Conservation (phyloP, 2,113 vertebrate genomes). For the Tympanuchus pallidicinctus region DNA sequence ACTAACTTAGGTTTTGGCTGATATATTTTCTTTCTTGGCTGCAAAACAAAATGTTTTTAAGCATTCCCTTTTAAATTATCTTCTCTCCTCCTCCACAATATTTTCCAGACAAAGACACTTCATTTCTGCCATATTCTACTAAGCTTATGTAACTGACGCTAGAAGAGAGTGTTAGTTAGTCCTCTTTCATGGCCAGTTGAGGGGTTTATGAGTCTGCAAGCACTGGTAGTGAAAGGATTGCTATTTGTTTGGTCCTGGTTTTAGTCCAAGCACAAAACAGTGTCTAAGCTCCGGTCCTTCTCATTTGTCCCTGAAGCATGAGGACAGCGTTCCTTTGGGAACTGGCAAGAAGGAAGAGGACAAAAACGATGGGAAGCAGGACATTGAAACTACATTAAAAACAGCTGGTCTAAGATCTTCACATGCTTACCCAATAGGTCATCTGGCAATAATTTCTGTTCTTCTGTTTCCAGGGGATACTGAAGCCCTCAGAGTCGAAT, state of each 20-base stretch:
- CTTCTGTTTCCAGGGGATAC: conserved; percentile 69
- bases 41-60: neutral
- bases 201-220: neutral
- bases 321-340: neutral
- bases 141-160: neutral
- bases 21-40: neutral
- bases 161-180: neutral
- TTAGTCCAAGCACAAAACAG: neutral
- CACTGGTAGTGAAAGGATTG: neutral
- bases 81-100: neutral
- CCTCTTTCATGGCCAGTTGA: neutral
- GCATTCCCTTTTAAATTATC: neutral
- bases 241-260: neutral
- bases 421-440: conserved; percentile 68
- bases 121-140: neutral
- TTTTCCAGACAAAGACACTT: conserved; percentile 3
- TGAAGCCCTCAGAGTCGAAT: conserved; percentile 72
- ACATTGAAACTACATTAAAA: neutral
- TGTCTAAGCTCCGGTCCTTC: neutral
- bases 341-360: neutral
- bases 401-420: neutral
- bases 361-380: neutral
- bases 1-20: neutral
- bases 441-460: conserved; percentile 65
- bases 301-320: neutral